A percentile compares a stretch with the other conserved stretches of the same genome.
These are phyloP conservation scores for Potorous gilbertii DNA, from an alignment of 2,797 vertebrate species.

Conservation along the genomic window DNA sequence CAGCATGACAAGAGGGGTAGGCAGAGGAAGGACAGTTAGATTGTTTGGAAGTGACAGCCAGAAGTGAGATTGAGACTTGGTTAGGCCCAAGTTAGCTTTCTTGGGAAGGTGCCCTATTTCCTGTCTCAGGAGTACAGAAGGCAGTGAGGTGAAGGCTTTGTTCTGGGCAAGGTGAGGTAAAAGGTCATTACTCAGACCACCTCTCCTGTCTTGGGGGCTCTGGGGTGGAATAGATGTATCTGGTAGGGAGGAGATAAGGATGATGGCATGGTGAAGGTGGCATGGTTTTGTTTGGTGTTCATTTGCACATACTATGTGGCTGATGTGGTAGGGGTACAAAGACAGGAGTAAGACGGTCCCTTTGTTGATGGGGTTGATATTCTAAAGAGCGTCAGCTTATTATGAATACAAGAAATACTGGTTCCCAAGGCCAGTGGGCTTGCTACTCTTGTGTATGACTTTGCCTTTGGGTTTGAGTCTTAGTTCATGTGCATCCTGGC, in stretches of 20 bases:
- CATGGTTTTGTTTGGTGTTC: background rate
- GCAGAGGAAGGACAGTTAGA: background rate
- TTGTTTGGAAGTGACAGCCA: background rate
- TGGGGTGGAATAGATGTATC: background rate
- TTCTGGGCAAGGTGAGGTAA: background rate
- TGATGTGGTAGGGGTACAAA: background rate
- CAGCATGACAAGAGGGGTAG: background rate
- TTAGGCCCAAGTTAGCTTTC: background rate
- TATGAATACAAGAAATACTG: background rate
- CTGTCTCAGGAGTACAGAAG: background rate
- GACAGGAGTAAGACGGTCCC: background rate
- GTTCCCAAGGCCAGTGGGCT: background rate
- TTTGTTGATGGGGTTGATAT: background rate
- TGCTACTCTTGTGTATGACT: background rate
- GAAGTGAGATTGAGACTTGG: background rate
- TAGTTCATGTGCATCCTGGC: background rate
- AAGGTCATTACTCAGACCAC: background rate
- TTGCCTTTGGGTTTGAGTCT: background rate
- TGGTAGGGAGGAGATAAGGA: background rate
- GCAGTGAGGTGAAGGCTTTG: background rate
- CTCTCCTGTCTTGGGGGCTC: background rate
- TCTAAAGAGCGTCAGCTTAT: background rate
- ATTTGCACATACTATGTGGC: background rate
- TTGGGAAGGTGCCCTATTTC: background rate
- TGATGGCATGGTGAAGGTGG: background rate